Base-by-base conservation (phyloP, 2,888 invertebrate genomes). In the Conops quadrifasciatus region DNA sequence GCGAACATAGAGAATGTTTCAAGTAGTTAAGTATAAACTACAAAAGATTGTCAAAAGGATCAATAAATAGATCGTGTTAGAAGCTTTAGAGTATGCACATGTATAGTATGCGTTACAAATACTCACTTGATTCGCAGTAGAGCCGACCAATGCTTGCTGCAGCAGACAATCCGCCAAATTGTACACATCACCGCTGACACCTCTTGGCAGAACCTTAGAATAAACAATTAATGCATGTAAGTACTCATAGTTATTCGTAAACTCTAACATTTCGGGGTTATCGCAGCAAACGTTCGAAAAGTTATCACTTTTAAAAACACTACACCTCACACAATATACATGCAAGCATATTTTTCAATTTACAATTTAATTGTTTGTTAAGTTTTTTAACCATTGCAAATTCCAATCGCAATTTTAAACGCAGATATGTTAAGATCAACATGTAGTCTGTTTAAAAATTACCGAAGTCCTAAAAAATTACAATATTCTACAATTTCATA, bases 101-200 rank as follows among this genome's bases (percentile, higher is more conserved):
- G 24, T 59, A 49, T 70, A 70, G 47, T 0, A 68, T 45, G 49
- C 5, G 16, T 53, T 0, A 58, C 21, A 62, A 67, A 5, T 21
- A 74, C 78, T 76, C 73, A 86, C 86, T 70, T 83, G 82, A 86
- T 97, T 97, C 0, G 97, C 97, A 30, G 94, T 95, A 36, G 95
- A 94, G 36, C 97, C 97, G 51, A 96, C 94, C 79, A 97, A 89
- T 0, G 96, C 97, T 87, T 97, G 97, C 81, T 97, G 95, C 26
- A 97, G 88, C 77, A 98, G 93, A 82, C 96, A 94, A 83, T 97
- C 97, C 58, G 96, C 94, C 78, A 96, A 87, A 86, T 95, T 94
- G 83, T 94, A 94, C n/a, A 94, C 91, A 87, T 95, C 95, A n/a
- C 95, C 95, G 81, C 94, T 94, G 1, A 95, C 94, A n/a, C 95